Percentiles rank a stretch among this genome's conserved stretches.
Evolutionary conservation across 1,140 invertebrate genomes (phyloP).

Genomic region (Zaprionus nigranus): DNA sequence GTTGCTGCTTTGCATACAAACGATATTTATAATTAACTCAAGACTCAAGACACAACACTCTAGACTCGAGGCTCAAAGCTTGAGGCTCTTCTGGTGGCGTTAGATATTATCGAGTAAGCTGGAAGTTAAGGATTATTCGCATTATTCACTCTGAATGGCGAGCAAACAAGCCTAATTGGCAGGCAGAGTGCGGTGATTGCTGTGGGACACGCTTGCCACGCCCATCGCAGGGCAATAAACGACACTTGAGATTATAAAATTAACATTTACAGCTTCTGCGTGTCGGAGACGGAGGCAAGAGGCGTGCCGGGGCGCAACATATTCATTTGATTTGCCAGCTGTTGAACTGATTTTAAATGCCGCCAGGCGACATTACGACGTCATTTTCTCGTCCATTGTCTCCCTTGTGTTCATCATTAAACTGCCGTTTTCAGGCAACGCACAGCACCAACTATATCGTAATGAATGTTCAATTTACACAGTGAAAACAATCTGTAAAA

Average conservation of each 20-base stretch:
- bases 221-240: slow-evolving; percentile 40
- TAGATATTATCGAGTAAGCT: slow-evolving; percentile 1
- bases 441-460: slow-evolving; percentile 7
- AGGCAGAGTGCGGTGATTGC: background rate
- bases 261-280: slow-evolving; percentile 55
- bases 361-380: slow-evolving; percentile 25
- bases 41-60: background rate
- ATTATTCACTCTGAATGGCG: background rate
- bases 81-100: too few relatives aligned
- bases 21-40: slow-evolving; percentile 14
- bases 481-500: background rate
- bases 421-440: slow-evolving; percentile 51
- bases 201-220: background rate
- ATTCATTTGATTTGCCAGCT: slow-evolving; percentile 60
- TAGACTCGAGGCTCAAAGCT: background rate
- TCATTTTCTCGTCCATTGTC: slow-evolving; percentile 11
- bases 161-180: slow-evolving; percentile 65
- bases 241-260: slow-evolving; percentile 75
- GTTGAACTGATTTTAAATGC: slow-evolving; percentile 48
- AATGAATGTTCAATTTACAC: slow-evolving; percentile 38
- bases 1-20: slow-evolving; percentile 7
- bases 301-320: slow-evolving; percentile 15
- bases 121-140: slow-evolving; percentile 6
- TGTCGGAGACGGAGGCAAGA: slow-evolving; percentile 18
- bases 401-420: slow-evolving; percentile 60